These are phyloP conservation scores for Alethe castanea DNA, from an alignment of 2,113 vertebrate species.

Conservation along the genomic window DNA sequence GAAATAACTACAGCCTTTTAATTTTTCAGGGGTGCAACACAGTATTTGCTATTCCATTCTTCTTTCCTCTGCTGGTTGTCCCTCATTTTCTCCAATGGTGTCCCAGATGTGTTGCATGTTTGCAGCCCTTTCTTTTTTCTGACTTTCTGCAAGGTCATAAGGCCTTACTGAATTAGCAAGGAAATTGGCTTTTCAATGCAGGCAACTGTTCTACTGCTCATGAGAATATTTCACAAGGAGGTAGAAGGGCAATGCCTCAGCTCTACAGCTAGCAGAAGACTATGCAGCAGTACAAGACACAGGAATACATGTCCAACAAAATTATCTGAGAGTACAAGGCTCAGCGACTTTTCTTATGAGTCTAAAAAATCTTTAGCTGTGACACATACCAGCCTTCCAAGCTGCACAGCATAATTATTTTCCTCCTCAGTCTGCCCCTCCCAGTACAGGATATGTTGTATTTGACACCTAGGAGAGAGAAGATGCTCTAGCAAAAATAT, in stretches of 20 bases:
- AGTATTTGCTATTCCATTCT: background rate
- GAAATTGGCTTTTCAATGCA: background rate
- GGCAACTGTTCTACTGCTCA: background rate
- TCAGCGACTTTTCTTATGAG: background rate
- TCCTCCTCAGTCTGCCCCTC: background rate
- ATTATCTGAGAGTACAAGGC: background rate
- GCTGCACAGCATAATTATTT: background rate
- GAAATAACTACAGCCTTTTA: background rate
- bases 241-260: background rate
- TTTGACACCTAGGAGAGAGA: background rate
- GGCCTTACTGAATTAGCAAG: background rate
- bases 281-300: background rate
- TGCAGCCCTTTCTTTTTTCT: background rate
- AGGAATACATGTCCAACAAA: background rate
- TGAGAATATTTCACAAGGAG: background rate
- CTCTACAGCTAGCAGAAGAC: background rate
- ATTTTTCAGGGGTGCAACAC: background rate
- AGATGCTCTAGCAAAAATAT: background rate
- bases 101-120: accelerated
- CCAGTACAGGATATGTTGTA: background rate
- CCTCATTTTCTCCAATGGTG: background rate
- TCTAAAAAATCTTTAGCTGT: background rate
- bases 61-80: background rate
- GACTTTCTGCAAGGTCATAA: background rate
- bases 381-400: background rate